Evolutionary conservation across 1,140 invertebrate species (phyloP).

Genomic region (Drosophila dunni): DNA sequence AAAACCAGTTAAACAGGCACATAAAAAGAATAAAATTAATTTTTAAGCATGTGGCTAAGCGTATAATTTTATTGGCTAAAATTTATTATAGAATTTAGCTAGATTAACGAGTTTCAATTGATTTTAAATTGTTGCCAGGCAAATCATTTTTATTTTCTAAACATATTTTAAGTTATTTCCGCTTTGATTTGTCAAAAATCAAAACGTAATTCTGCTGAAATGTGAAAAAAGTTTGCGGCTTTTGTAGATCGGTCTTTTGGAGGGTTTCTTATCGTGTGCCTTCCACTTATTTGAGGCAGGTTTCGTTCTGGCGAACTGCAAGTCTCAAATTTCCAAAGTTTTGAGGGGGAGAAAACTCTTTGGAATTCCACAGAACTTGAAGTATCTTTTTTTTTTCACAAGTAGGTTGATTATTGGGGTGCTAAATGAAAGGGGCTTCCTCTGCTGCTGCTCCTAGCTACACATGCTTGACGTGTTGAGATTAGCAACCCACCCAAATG

Average conservation of each 20-base stretch:
- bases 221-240: background rate
- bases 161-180: background rate
- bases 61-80: background rate
- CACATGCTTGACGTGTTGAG: constrained; percentile 31
- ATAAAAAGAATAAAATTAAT: no score
- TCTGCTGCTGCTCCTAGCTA: background rate
- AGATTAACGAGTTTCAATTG: background rate
- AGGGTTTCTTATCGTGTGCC: constrained; percentile 15
- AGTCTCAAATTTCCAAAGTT: constrained; percentile 45
- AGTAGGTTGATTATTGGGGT: constrained; percentile 17
- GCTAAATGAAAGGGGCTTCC: constrained; percentile 47
- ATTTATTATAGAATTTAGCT: background rate
- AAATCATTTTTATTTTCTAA: no score
- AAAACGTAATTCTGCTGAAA: background rate
- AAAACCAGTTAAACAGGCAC: no score
- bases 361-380: constrained; percentile 43
- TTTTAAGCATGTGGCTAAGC: no score
- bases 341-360: constrained; percentile 15
- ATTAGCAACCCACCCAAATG: constrained; percentile 51
- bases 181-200: background rate
- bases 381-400: constrained; percentile 29
- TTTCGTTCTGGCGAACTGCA: constrained; percentile 19
- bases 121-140: background rate
- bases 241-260: constrained; percentile 10
- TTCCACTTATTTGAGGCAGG: constrained; percentile 24